Evolutionary conservation across 2,888 invertebrate genomes (phyloP).

Genomic region (Acanthosepion lycidas): DNA sequence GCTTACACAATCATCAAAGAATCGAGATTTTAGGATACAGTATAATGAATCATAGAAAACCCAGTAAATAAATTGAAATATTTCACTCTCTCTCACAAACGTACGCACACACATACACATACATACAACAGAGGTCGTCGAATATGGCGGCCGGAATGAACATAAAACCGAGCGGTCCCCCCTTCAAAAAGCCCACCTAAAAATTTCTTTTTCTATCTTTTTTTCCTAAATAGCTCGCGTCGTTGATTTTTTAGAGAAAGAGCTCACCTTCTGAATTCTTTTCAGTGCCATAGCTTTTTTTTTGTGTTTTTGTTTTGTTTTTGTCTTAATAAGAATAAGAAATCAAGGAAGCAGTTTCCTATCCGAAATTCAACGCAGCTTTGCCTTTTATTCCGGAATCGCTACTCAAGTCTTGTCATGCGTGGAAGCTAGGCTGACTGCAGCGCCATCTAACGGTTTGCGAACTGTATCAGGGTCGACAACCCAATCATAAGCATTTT

Average conservation of each 20-base stretch:
- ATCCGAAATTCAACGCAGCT: slow-evolving; percentile 40
- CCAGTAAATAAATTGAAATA: no score
- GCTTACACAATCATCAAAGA: neutral
- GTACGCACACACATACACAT: no score
- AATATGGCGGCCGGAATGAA: slow-evolving; percentile 7
- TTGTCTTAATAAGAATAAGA: neutral
- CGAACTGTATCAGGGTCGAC: neutral
- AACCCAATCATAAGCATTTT: neutral
- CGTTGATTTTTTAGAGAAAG: neutral
- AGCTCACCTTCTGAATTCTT: slow-evolving; percentile 47
- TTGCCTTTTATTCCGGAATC: slow-evolving; percentile 46
- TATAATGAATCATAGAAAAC: no score
- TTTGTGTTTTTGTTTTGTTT: slow-evolving; percentile 10
- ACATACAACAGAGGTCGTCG: neutral
- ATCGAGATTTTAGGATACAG: no score
- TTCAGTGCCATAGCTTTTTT: slow-evolving; percentile 45
- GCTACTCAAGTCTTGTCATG: slow-evolving; percentile 44
- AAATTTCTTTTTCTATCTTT: no score
- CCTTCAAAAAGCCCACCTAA: no score
- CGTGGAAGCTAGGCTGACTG: slow-evolving; percentile 40
- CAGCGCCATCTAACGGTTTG: neutral
- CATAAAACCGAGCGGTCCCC: neutral
- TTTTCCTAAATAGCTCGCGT: no score
- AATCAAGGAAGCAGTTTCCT: slow-evolving; percentile 42
- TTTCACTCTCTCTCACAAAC: no score